These are phyloP conservation scores for Pungitius pungitius DNA, from an alignment of 2,113 vertebrate genomes.

Conservation along the genomic window DNA sequence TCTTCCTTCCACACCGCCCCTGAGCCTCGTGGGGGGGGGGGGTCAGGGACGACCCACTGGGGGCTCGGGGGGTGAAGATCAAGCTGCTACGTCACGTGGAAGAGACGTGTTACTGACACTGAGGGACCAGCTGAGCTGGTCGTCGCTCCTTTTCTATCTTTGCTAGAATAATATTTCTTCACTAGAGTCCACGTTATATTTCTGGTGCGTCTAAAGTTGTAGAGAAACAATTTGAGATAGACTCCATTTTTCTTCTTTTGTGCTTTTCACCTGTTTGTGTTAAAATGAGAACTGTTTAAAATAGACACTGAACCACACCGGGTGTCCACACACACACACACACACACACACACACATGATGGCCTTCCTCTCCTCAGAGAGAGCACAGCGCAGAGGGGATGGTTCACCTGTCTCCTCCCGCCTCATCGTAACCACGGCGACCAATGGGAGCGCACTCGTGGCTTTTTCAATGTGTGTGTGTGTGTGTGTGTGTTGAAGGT, in stretches of 20 bases:
- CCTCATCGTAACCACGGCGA: neutral
- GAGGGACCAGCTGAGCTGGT: slow-evolving; percentile 93
- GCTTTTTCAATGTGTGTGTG: slow-evolving; percentile 31
- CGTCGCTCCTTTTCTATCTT: slow-evolving; percentile 93
- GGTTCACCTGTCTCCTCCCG: slow-evolving; percentile 23
- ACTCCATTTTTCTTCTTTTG: slow-evolving; percentile 43
- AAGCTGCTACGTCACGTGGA: slow-evolving; percentile 56
- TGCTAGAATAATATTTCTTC: slow-evolving; percentile 93
- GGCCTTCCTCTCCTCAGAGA: slow-evolving; percentile 66
- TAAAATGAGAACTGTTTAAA: slow-evolving; percentile 60
- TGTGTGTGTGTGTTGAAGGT: slow-evolving; percentile 16
- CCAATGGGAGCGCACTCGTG: slow-evolving; percentile 24
- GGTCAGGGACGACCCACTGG: slow-evolving; percentile 16
- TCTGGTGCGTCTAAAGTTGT: slow-evolving; percentile 80
- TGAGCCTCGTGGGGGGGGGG: slow-evolving; percentile 33
- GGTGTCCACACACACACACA: slow-evolving; percentile 35
- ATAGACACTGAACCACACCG: slow-evolving; percentile 42
- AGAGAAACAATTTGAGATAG: slow-evolving; percentile 63
- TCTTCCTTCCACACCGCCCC: slow-evolving; percentile 39
- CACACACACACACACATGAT: slow-evolving; percentile 39
- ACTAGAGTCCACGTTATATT: slow-evolving; percentile 83
- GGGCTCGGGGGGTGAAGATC: neutral
- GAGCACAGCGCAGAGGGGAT: slow-evolving; percentile 27
- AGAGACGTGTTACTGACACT: neutral
- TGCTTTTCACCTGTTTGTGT: slow-evolving; percentile 77